A percentile compares a stretch with the other conserved stretches of the same genome.
Evolutionary conservation across 2,113 vertebrate species (phyloP).

Genomic region (Corynorhinus townsendii): DNA sequence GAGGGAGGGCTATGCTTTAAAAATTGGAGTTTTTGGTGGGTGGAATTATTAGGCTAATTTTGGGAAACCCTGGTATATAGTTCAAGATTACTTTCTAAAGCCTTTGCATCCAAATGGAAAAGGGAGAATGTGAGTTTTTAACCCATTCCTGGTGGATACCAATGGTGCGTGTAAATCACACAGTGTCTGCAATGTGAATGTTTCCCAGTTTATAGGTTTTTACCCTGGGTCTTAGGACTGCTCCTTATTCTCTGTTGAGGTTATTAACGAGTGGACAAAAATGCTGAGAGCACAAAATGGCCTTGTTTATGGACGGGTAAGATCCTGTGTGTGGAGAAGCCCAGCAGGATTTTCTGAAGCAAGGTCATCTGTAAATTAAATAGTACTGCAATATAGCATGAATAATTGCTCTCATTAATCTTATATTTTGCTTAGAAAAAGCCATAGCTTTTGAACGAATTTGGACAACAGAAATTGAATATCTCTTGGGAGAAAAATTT

Average conservation of each 20-base stretch:
- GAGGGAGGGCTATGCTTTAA: background rate
- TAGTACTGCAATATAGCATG: background rate
- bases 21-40: background rate
- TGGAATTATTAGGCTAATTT: background rate
- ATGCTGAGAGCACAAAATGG: conserved; percentile 32
- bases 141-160: background rate
- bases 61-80: background rate
- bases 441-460: background rate
- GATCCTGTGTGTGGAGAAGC: background rate
- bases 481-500: conserved; percentile 37
- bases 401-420: background rate
- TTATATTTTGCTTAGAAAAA: conserved; percentile 45
- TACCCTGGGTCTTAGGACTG: conserved; percentile 35
- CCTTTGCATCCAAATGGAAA: background rate
- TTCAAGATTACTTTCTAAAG: background rate
- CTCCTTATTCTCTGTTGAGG: conserved; percentile 40
- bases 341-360: conserved; percentile 8
- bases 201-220: background rate
- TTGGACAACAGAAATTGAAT: conserved; percentile 27
- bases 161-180: background rate
- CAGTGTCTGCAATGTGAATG: background rate
- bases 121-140: background rate
- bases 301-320: background rate
- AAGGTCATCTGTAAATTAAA: conserved; percentile 12
- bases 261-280: conserved; percentile 62